A percentile compares a stretch with the other conserved stretches of the same genome.
phyloP scores from a whole-genome alignment of 2,888 invertebrate species.

The Chloroclystis v-ata region DNA sequence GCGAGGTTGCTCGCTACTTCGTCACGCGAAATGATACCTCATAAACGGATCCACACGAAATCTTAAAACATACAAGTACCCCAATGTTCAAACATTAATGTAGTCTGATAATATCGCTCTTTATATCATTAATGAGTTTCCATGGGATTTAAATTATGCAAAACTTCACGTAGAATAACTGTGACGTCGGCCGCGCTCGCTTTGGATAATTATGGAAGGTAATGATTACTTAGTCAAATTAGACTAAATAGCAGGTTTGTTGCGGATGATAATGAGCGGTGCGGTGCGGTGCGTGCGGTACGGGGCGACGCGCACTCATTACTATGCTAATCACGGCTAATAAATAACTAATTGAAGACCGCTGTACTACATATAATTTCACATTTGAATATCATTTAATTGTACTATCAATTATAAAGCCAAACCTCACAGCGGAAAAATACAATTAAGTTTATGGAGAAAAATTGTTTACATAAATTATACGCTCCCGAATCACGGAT shows the following conservation, averaged over 20 bases:
- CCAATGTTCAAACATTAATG: too few relatives aligned
- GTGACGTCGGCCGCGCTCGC: too few relatives aligned
- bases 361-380: slow-evolving; percentile 30
- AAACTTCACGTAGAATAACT: too few relatives aligned
- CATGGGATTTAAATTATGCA: too few relatives aligned
- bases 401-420: slow-evolving; percentile 30
- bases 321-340: slow-evolving; percentile 39
- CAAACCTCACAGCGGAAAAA: slow-evolving; percentile 28
- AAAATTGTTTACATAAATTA: slow-evolving; percentile 32
- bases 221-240: slow-evolving; percentile 3
- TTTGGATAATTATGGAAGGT: too few relatives aligned
- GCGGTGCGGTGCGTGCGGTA: slow-evolving; percentile 1
- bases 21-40: too few relatives aligned
- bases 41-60: too few relatives aligned
- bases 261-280: slow-evolving; percentile 4
- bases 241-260: slow-evolving; percentile 6
- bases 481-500: slow-evolving; percentile 12
- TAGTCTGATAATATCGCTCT: too few relatives aligned
- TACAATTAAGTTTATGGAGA: slow-evolving; percentile 31
- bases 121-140: too few relatives aligned
- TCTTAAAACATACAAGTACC: too few relatives aligned
- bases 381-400: slow-evolving; percentile 34
- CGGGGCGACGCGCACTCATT: slow-evolving; percentile 14
- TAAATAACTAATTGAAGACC: slow-evolving; percentile 40
- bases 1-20: too few relatives aligned